phyloP scores from a whole-genome alignment of 2,113 vertebrate genomes.

The Leptocoma aspasia region DNA sequence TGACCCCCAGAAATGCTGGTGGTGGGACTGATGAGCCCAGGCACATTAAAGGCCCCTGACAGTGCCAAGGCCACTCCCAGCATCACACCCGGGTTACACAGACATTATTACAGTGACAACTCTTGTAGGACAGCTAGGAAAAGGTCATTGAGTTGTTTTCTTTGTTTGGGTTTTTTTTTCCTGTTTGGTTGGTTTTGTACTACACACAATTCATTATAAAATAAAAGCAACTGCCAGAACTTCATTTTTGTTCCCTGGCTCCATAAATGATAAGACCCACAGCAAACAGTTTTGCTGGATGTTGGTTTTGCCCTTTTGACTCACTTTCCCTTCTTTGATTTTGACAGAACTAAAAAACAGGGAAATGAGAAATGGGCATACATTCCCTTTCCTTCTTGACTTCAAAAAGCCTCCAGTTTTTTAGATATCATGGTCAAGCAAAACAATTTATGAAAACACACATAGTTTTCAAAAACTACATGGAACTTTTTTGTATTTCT shows the following conservation, averaged over 20 bases:
- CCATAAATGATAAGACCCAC: background rate
- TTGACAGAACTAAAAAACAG: background rate
- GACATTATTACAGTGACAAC: background rate
- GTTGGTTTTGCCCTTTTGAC: background rate
- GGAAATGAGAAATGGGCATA: background rate
- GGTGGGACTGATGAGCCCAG: background rate
- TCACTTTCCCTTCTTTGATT: background rate
- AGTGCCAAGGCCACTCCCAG: background rate
- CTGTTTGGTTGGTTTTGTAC: background rate
- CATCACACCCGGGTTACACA: accelerated
- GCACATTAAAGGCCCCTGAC: background rate
- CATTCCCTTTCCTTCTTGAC: background rate
- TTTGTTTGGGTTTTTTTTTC: background rate
- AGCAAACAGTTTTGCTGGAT: background rate
- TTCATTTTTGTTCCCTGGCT: background rate
- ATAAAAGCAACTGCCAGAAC: background rate
- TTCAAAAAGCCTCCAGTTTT: background rate
- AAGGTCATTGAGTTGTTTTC: accelerated
- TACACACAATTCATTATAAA: background rate
- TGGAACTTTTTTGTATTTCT: background rate
- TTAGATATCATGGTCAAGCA: background rate
- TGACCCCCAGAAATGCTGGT: accelerated
- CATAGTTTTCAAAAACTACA: background rate
- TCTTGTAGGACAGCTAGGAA: background rate
- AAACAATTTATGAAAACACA: background rate